These are phyloP conservation scores for Palythoa grandiflora DNA, from an alignment of 92 coral and sea anemone species.

Conservation along the genomic window DNA sequence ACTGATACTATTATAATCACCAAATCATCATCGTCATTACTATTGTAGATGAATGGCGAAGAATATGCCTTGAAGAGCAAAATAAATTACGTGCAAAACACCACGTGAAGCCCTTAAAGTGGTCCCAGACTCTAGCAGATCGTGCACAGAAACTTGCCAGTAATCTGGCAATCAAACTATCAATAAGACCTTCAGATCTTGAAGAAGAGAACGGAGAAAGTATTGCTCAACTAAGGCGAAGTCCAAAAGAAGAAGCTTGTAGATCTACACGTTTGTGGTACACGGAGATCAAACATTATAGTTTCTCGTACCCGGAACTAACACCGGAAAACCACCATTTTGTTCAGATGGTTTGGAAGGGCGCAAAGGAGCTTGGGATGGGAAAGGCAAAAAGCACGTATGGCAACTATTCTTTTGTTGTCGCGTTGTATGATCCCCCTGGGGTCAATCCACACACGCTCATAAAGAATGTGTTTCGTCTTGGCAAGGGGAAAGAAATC, in stretches of 20 bases:
- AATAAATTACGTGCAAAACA: conserved; percentile 83
- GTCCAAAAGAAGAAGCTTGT: conserved; percentile 58
- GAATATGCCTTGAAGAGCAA: conserved; percentile 80
- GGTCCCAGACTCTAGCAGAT: conserved; percentile 81
- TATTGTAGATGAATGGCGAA: conserved; percentile 69
- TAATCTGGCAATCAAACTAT: conserved; percentile 71
- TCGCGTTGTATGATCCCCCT: conserved; percentile 79
- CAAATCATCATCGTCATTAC: not conserved
- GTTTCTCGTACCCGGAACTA: conserved; percentile 88
- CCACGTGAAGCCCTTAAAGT: conserved; percentile 78
- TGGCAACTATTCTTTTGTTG: conserved; percentile 84
- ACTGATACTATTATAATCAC: not conserved
- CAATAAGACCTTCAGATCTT: conserved; percentile 73
- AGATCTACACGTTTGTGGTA: conserved; percentile 88
- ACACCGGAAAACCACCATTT: conserved; percentile 82
- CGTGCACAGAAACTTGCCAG: conserved; percentile 85
- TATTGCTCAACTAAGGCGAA: conserved; percentile 74
- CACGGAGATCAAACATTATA: conserved; percentile 78
- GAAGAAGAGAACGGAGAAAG: conserved; percentile 85
- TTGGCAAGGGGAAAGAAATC: conserved; percentile 60
- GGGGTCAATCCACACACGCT: conserved; percentile 61
- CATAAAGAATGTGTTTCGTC: conserved; percentile 75
- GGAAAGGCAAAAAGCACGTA: conserved; percentile 76
- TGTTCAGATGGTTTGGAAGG: conserved; percentile 94
- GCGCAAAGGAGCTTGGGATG: conserved; percentile 84